Evolutionary conservation across 2,113 vertebrate genomes (phyloP), one percentile per base, ranked within the genome.

Genomic region (Ploceus nigricollis): DNA sequence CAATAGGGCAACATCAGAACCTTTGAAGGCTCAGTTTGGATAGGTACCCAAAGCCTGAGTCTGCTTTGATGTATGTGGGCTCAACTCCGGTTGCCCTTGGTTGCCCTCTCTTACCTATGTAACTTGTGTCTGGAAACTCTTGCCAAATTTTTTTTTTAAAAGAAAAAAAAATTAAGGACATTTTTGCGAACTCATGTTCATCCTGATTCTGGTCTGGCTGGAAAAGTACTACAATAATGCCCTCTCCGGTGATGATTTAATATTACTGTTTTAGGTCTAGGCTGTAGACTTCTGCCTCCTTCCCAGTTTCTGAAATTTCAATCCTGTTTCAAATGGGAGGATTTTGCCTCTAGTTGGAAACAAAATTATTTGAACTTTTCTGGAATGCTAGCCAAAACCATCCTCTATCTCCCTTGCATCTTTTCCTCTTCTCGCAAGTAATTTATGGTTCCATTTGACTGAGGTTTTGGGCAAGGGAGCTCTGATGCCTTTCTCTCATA

Each of bases 1-100:
- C 96, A 94, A 82, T 77, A 95, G 84, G 84, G 78, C 65, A 94
- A 90, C 91, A 96, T 95, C 84, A 96, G 93, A 96, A 95, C 87
- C 95, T 97, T 97, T 96, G 96, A 97, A 96, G 94, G 89, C 79
- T 96, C 79, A 40, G 56, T 85, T 96, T 97, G 96, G 87, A 94
- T 95, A 71, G 82, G 47, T 90, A 96, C 82, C 90, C 92, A 82
- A 96, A 97, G 86, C 92, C 80, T 75, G 82, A 93, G 58, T 56
- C 64, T 93, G 66, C 96, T 94, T 94, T 96, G 96, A 96, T 94
- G 91, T 97, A 87, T 24, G 1, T 84, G 54, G 73, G 90, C 92
- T 97, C 50, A 95, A 96, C 96, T 96, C 63, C 25, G 86, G n/a
- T 90, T 97, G 96, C 93, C 96, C 93, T 95, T 71, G 90, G 81